Evolutionary conservation across 2,113 vertebrate genomes (phyloP), one percentile per base, ranked within the genome.

Genomic region (Malaclemys terrapin): DNA sequence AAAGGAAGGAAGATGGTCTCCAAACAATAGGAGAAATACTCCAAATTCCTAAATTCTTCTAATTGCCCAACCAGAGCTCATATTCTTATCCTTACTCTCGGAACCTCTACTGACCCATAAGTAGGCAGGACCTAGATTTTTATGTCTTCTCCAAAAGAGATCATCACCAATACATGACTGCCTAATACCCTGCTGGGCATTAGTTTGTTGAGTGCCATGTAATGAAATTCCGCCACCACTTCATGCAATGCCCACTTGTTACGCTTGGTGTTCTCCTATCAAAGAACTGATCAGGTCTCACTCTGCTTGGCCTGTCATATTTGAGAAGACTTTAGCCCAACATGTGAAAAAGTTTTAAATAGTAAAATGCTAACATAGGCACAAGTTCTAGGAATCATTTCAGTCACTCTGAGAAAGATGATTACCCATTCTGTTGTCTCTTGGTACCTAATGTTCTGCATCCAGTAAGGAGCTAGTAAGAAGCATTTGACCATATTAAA

Each of bases 341-440:
- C 12, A 62, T 35, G 27, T 59, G 29, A 62, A 62, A 62, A 62
- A 31, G 59, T 31, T 62, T 14, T 62, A 16, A 62, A 29, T 35
- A 59, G 27, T 5, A 0, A 82, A 38, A 38, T 88, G 80, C 94
- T 92, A 79, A 75, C 59, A 22, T 82, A 91, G 75, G 25, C 35
- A 7, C 91, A 27, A 42, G 57, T 91, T 93, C 72, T 72, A 90
- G 78, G 81, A 92, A 50, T 72, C 27, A 24, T 1, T 88, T 95
- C 86, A 83, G 50, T 96, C 19, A 87, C 13, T 81, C 47, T 22
- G 84, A 49, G 52, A 82, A 76, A 91, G 72, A 10, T 6, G 1
- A 82, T 91, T 38, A 13, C 2, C 12, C 59, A 62, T 31, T 31
- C 59, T 62, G 59, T 78, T 89, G 4, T 72, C 6, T 89, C 5